Evolutionary conservation across 2,888 invertebrate species (phyloP), one percentile per base, ranked within the genome.

Genomic region (Oxycera nigricornis): DNA sequence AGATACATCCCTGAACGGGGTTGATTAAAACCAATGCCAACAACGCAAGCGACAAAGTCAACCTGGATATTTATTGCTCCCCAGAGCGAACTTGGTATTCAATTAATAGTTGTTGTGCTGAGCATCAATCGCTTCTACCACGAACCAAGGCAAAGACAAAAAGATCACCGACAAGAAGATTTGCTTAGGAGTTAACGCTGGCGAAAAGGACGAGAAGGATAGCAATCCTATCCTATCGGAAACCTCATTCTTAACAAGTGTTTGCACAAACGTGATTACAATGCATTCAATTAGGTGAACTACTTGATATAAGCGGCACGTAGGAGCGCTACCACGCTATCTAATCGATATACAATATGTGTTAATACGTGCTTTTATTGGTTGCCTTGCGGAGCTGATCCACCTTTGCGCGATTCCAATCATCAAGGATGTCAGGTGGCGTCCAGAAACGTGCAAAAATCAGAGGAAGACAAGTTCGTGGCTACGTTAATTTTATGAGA

Each of bases 51-150:
- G 57, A 59, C 30, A 59, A 14, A 59, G 26, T 61, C 28, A 2
- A 31, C 35, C 4, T 6, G 26, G 46, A 68, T 46, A 68, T 68
- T 68, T 68, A 68, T 68, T 50, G 68, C 30, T 50, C 50, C 46
- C 68, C 17, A 14, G 28, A 68, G 50, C 68, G 50, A 46, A 28
- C 50, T 68, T 68, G 39, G 46, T 50, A 30, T 68, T 68, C 68
- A 68, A 68, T 68, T 68, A 68, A 68, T 30, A 26, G 20, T 68
- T 31, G 31, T 17, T 61, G 14, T 59, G 59, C 20, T 61, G 1
- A 2, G 46, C n/a, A 46, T 14, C 55, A 9, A 11, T n/a, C n/a
- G n/a, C n/a, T n/a, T n/a, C n/a, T n/a, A n/a, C n/a, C n/a, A n/a
- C n/a, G n/a, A n/a, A n/a, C n/a, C n/a, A n/a, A n/a, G n/a, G n/a